Percentiles rank a stretch among this genome's conserved stretches.
Conservation (phyloP, 2,888 invertebrate genomes). For the Lithophane socia region DNA sequence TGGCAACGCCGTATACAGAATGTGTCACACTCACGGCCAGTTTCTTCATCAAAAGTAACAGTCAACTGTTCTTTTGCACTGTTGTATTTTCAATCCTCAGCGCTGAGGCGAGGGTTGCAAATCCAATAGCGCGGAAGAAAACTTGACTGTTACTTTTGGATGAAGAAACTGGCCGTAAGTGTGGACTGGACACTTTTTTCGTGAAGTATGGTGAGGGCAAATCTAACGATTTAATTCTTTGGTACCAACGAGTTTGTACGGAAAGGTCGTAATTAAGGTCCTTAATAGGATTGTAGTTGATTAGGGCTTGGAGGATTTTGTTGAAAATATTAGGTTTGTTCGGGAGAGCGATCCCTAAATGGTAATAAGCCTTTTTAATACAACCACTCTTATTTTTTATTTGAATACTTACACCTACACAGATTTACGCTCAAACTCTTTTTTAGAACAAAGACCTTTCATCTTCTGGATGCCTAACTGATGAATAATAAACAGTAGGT, state of each 20-base stretch:
- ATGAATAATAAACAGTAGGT: background rate
- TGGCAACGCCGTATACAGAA: background rate
- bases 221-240: constrained; percentile 6
- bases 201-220: background rate
- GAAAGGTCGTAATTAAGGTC: constrained; percentile 24
- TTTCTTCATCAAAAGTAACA: too few species aligned
- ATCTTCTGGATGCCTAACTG: background rate
- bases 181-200: background rate
- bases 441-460: background rate
- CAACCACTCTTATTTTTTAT: background rate
- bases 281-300: constrained; percentile 41
- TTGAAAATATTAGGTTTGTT: constrained; percentile 8
- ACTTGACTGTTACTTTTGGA: too few species aligned
- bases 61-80: too few species aligned
- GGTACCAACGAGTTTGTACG: constrained; percentile 1
- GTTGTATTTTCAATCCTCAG: too few species aligned
- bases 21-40: too few species aligned
- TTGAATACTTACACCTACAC: background rate
- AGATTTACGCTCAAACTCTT: background rate
- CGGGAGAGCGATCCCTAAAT: constrained; percentile 1
- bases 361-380: constrained; percentile 5
- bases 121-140: too few species aligned
- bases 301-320: constrained; percentile 12
- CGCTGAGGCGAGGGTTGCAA: too few species aligned
- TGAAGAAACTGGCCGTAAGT: too few species aligned